Conservation (phyloP, 2,113 vertebrate species). For the Taurulus bubalis region DNA sequence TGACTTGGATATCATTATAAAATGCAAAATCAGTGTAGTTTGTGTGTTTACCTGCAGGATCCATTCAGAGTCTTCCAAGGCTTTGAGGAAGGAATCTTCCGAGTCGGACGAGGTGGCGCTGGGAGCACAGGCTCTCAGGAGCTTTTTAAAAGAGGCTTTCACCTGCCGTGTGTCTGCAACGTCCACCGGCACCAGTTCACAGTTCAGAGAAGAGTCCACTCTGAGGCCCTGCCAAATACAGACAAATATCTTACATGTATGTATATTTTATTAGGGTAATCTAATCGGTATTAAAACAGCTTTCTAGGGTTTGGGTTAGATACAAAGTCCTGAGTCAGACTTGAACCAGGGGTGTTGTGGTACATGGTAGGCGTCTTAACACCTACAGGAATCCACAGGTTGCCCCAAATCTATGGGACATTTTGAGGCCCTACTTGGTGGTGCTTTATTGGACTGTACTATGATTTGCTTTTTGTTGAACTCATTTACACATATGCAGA, state of each 20-base stretch:
- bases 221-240: conserved; percentile 88
- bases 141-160: conserved; percentile 95
- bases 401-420: neutral
- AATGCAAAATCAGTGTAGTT: neutral
- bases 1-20: neutral
- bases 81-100: conserved; percentile 93
- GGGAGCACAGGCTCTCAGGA: conserved; percentile 94
- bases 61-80: conserved; percentile 96
- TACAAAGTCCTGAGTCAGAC: neutral
- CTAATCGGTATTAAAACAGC: neutral
- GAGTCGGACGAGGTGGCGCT: conserved; percentile 89
- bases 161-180: conserved; percentile 94
- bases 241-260: neutral
- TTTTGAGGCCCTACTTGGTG: neutral
- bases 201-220: conserved; percentile 93
- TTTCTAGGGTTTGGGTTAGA: too few species aligned
- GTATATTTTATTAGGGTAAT: neutral
- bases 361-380: neutral
- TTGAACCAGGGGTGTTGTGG: neutral
- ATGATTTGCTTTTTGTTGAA: too few species aligned
- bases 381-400: neutral
- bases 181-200: conserved; percentile 97
- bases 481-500: neutral
- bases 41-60: conserved; percentile 89
- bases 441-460: neutral